Evolutionary conservation across 2,888 invertebrate genomes (phyloP).

Genomic region (Cyclophora albipunctata): DNA sequence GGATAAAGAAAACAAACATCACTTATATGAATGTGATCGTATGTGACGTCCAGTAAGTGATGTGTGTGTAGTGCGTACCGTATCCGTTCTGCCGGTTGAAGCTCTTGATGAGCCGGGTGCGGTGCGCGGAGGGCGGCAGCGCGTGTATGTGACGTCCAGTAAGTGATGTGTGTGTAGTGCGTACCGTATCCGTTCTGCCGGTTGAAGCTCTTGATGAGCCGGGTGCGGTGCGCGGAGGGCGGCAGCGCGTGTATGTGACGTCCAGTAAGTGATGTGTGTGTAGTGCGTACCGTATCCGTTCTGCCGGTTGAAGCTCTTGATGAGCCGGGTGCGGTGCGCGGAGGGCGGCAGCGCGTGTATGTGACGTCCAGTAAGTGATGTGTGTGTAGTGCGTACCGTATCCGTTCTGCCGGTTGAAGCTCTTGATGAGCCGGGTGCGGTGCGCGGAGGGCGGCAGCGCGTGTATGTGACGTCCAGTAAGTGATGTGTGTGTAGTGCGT

Average conservation of each 20-base stretch:
- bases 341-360: slow-evolving; percentile 93
- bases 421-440: slow-evolving; percentile 88
- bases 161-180: background rate
- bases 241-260: slow-evolving; percentile 89
- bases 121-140: slow-evolving; percentile 92
- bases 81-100: background rate
- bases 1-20: slow-evolving; percentile 11
- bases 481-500: slow-evolving; percentile 2
- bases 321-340: slow-evolving; percentile 86
- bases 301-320: slow-evolving; percentile 92
- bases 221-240: slow-evolving; percentile 89
- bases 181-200: background rate
- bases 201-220: slow-evolving; percentile 75
- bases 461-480: slow-evolving; percentile 78
- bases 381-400: slow-evolving; percentile 66
- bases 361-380: slow-evolving; percentile 48
- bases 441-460: slow-evolving; percentile 92
- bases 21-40: no score
- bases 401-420: slow-evolving; percentile 92
- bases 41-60: background rate
- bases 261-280: no score
- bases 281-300: slow-evolving; percentile 81
- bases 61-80: background rate
- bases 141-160: slow-evolving; percentile 82
- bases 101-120: slow-evolving; percentile 81